Conservation (phyloP, 2,797 vertebrate species). For the Gallinago stenura region DNA sequence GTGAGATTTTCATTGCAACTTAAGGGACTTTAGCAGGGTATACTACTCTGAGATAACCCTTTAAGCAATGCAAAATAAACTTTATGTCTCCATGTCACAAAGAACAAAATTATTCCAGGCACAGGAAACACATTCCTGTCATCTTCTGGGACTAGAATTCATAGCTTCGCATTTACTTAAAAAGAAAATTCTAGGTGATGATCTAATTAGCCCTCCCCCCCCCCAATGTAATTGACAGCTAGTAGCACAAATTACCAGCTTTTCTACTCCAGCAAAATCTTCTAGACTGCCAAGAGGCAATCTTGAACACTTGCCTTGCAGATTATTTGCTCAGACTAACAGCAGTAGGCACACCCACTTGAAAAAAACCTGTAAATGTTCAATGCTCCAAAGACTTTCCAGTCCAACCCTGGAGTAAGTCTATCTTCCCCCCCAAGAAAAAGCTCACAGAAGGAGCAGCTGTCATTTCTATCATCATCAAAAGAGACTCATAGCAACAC, state of each 20-base stretch:
- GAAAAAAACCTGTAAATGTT: neutral
- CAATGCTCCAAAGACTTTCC: neutral
- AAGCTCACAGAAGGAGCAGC: neutral
- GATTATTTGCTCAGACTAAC: neutral
- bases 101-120: neutral
- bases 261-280: neutral
- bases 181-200: neutral
- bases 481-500: neutral
- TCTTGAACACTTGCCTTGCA: neutral
- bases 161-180: neutral
- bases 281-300: neutral
- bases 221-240: neutral
- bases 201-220: neutral
- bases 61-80: neutral
- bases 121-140: neutral
- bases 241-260: neutral
- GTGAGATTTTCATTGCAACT: neutral
- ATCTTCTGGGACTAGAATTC: neutral
- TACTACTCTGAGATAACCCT: neutral
- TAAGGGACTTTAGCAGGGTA: neutral
- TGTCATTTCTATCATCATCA: neutral
- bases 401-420: neutral
- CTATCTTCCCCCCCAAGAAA: neutral
- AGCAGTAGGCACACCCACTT: neutral
- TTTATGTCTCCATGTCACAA: neutral